Conservation (phyloP, 1,140 invertebrate species). For the Drosophila nigromelanica region DNA sequence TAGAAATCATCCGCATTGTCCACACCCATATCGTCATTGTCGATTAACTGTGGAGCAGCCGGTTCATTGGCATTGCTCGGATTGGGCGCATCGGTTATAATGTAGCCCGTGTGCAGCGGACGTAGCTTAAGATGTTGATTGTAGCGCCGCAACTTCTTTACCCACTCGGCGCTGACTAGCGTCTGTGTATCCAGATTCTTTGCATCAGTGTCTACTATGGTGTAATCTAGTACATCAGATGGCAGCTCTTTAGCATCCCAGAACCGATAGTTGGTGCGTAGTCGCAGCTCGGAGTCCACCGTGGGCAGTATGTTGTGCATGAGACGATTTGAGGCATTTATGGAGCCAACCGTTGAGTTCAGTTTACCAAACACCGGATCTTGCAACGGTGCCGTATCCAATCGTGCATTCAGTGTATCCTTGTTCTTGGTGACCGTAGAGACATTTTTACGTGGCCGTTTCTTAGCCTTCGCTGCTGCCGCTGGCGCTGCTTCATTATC, state of each 20-base stretch:
- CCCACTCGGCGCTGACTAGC: constrained; percentile 46
- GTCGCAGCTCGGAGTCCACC: constrained; percentile 60
- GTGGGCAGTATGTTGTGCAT: constrained; percentile 80
- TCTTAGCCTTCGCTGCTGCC: constrained; percentile 58
- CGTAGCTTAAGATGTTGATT: constrained; percentile 54
- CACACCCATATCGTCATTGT: constrained; percentile 27
- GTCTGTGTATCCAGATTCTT: not conserved
- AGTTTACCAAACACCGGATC: constrained; percentile 82
- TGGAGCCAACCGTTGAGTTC: constrained; percentile 78
- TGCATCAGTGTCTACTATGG: constrained; percentile 2
- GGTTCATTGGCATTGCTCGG: constrained; percentile 44
- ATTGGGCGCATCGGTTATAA: constrained; percentile 75
- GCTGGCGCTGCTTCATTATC: constrained; percentile 19
- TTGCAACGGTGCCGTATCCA: constrained; percentile 76
- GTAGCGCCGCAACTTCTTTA: constrained; percentile 45
- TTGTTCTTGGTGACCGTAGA: constrained; percentile 84
- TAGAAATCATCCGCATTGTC: constrained; percentile 51
- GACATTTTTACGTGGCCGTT: constrained; percentile 71
- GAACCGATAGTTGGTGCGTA: constrained; percentile 67
- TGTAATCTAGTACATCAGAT: constrained; percentile 45
- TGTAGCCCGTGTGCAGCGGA: constrained; percentile 71
- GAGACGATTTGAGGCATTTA: constrained; percentile 77
- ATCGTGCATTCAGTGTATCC: constrained; percentile 78
- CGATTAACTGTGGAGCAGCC: not conserved
- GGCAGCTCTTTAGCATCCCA: constrained; percentile 55